Base-by-base conservation (phyloP, 1,140 invertebrate genomes). In the Drosophila lacertosa region DNA sequence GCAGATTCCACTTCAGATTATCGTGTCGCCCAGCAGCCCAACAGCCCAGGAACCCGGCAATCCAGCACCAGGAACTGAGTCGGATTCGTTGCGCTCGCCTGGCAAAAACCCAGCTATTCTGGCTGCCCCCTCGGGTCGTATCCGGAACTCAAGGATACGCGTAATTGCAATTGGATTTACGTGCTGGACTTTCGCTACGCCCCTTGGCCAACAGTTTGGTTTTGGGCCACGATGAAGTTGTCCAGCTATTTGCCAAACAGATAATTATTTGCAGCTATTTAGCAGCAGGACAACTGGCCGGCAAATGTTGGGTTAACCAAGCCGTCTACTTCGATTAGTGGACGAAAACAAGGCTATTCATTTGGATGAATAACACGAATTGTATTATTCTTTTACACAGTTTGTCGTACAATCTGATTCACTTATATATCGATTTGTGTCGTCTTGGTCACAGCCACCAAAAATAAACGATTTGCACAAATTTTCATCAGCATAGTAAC, bases 191-290 rank as follows among this genome's bases (percentile, higher is more conserved):
- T 16, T 29, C 39, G 11, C 32, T 16, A 33, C 48, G 13, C 5
- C 20, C n/a, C 33, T 35, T 35, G 33, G 33, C 33, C 40, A 13
- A 45, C 11, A 24, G 4, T 13, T 42, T 22, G 60, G 2, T 32
- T 26, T 47, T 26, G 20, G 33, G 22, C 4, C 4, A n/a, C 4
- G 16, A 64, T 70, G 67, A 57, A 65, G 67, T 24, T 57, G 42
- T 39, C 35, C 59, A 29, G 26, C 45, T 75, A 74, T 83, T 83
- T 83, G 79, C 81, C 81, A 84, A 84, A 84, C 51, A 84, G 81
- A 84, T 84, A 77, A 84, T 84, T 86, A 84, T 84, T 80, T 77
- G 67, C 68, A 62, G 60, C 80, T 68, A 77, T 83, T 80, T 80
- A 76, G 55, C 80, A 84, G 81, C 81, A 70, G 81, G 80, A 26